Base-by-base conservation (phyloP, 2,888 invertebrate species). In the Rhingia campestris region DNA sequence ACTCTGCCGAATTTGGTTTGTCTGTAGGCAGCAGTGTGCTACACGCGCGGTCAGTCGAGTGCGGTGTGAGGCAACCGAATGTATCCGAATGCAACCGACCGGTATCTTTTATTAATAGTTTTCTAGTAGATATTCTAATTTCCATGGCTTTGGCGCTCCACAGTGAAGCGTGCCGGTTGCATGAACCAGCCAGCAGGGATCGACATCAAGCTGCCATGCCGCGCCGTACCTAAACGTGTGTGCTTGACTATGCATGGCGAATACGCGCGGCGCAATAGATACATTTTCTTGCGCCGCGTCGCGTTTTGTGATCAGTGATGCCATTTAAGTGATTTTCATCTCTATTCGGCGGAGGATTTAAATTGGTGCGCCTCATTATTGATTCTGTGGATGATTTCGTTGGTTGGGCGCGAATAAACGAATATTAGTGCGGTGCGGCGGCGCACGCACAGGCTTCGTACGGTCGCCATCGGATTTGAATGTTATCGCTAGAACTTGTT, bases 11-110 rank as follows among this genome's bases (percentile, higher is more conserved):
- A 86, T 79, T 86, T 80, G 74, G 73, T 86, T 86, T 82, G 81
- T 86, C 76, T 12, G 87, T 89, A 89, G 1, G 22, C 22, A 22
- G 22, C 22, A 22, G 22, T 22, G 87, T 79, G 81, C 81, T 87
- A 87, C 87, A 91, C 90, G 91, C 90, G 90, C 91, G 91, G 91
- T 90, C 91, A 90, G 90, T 91, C 91, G 91, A 90, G 91, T 91
- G 91, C 91, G 90, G 90, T 90, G 90, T 91, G 89, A 90, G 89
- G 91, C 90, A 91, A 90, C 91, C 90, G 90, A 90, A 91, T 90
- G 91, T 89, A 91, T 90, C 91, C 90, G 90, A 90, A 90, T 89
- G 91, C 91, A 90, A 89, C 90, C 89, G 90, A 90, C 89, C 90
- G 91, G 89, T 89, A 88, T 88, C 81, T 84, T 80, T 84, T 84